Conservation (phyloP, 2,113 vertebrate species). For the Gorsachius goisagi region DNA sequence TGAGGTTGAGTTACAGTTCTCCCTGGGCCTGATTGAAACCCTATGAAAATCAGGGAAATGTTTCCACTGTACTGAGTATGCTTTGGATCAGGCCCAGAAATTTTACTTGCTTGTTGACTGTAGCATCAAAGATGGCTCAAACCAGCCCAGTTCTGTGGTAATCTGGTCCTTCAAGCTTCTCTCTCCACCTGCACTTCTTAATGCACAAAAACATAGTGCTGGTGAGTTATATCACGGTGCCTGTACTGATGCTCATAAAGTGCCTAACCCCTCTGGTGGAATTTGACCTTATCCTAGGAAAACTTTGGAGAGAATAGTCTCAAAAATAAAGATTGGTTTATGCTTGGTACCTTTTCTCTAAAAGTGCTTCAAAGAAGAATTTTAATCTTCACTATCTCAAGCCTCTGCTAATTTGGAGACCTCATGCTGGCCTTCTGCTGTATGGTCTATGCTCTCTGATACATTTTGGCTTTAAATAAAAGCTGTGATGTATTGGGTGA, state of each 20-base stretch:
- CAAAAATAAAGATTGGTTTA: neutral
- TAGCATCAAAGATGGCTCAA: neutral
- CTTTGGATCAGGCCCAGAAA: neutral
- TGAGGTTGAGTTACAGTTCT: neutral
- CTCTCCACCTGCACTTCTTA: neutral
- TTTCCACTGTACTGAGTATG: neutral
- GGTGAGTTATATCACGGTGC: neutral
- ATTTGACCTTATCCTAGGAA: neutral
- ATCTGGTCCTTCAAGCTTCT: neutral
- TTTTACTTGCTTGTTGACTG: neutral
- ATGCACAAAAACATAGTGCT: fast-evolving
- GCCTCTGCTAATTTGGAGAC: neutral
- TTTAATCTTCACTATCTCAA: neutral
- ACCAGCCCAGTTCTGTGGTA: neutral
- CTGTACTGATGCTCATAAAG: neutral
- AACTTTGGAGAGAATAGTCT: neutral
- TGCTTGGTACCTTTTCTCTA: neutral
- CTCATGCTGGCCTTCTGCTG: neutral
- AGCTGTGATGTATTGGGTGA: neutral
- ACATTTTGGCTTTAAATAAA: neutral
- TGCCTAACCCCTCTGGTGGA: neutral
- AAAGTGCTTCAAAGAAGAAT: neutral
- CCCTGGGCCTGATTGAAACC: neutral
- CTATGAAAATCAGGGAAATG: neutral
- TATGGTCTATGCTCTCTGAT: neutral